Conservation (phyloP, 2,113 vertebrate genomes). For the Dromaius novaehollandiae region DNA sequence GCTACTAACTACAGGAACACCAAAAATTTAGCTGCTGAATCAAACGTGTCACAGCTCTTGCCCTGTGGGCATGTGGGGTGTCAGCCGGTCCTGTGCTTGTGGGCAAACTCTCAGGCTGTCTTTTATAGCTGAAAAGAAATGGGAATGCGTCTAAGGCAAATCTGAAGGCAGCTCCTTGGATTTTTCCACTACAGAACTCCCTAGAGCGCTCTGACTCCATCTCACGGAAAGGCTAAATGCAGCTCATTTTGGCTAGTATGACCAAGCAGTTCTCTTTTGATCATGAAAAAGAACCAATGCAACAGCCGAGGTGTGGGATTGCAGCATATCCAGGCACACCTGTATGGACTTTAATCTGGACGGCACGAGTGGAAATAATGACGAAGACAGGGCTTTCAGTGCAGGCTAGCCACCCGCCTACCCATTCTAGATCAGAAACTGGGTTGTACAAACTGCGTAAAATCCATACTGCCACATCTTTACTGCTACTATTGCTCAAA, state of each 20-base stretch:
- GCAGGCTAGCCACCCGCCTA: not conserved
- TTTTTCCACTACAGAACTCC: not conserved
- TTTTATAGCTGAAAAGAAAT: not conserved
- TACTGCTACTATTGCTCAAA: not conserved
- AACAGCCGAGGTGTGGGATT: not conserved
- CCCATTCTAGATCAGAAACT: not conserved
- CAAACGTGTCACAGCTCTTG: rapidly evolving
- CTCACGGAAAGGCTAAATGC: not conserved
- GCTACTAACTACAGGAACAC: not conserved
- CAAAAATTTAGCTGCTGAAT: not conserved
- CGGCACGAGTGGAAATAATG: not conserved
- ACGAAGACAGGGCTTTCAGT: not conserved
- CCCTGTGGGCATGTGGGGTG: rapidly evolving
- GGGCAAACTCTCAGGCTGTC: rapidly evolving
- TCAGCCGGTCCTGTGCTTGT: not conserved
- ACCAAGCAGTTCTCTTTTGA: not conserved
- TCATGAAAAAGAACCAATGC: not conserved
- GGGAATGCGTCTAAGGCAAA: not conserved
- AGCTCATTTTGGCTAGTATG: not conserved
- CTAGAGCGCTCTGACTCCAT: not conserved
- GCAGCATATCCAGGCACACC: not conserved
- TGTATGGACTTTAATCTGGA: not conserved
- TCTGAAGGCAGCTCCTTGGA: not conserved
- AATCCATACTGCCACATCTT: not conserved
- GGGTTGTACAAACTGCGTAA: not conserved